Percentiles rank a stretch among this genome's conserved stretches.
These are phyloP conservation scores for Hemicordylus capensis DNA, from an alignment of 2,113 vertebrate genomes.

Conservation along the genomic window DNA sequence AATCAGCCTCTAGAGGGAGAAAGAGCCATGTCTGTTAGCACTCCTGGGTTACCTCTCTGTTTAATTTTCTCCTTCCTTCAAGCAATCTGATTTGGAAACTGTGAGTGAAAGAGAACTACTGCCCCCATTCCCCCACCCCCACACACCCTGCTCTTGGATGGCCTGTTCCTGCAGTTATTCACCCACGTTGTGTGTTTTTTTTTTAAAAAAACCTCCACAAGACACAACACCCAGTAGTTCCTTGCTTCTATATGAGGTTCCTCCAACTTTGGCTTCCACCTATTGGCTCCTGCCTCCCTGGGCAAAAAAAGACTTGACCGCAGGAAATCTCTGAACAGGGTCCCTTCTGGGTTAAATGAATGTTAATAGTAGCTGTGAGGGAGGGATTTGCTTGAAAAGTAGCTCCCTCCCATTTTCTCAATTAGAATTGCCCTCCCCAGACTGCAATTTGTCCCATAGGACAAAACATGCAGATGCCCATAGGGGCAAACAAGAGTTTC, in stretches of 20 bases:
- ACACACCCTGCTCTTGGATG: too few species aligned
- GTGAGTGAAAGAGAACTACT: background rate
- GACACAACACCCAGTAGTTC: background rate
- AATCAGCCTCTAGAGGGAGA: slow-evolving; percentile 2
- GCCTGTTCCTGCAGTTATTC: background rate
- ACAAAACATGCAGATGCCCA: background rate
- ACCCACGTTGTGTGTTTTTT: background rate
- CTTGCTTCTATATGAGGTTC: background rate
- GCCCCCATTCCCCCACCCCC: background rate
- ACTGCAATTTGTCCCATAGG: background rate
- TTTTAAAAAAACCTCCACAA: background rate
- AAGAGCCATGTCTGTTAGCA: background rate
- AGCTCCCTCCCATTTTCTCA: too few species aligned
- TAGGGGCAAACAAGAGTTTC: too few species aligned
- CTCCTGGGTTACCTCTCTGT: background rate
- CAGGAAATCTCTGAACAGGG: background rate
- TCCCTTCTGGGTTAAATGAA: background rate
- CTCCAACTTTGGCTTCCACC: background rate
- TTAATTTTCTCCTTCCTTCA: background rate
- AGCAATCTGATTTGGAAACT: background rate
- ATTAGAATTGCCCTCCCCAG: background rate
- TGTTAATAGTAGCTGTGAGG: background rate
- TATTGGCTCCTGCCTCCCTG: background rate
- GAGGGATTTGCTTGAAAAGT: too few species aligned
- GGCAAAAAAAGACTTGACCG: background rate